These are phyloP conservation scores for Pseudorhiza aurosa DNA, from an alignment of 30 jellyfish, hydroid and myxozoan genomes.

Conservation along the genomic window DNA sequence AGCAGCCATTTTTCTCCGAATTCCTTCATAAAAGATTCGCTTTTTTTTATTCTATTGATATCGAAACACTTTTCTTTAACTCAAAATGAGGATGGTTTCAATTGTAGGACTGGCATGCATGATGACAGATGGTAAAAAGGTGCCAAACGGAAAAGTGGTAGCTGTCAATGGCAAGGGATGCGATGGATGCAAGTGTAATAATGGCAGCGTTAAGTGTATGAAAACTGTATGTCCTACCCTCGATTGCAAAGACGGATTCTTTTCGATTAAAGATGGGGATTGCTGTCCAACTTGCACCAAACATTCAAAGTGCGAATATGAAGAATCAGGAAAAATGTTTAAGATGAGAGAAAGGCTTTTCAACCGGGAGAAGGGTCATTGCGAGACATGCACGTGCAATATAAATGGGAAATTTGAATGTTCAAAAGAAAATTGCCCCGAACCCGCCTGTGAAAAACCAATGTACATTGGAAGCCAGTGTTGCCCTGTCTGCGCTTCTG, in stretches of 20 bases:
- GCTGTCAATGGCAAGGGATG: slow-evolving; percentile 53
- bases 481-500: slow-evolving; percentile 76
- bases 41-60: too few relatives aligned
- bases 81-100: too few relatives aligned
- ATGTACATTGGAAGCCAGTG: slow-evolving; percentile 39
- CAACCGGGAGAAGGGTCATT: slow-evolving; percentile 7
- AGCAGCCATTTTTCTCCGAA: too few relatives aligned
- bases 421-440: slow-evolving; percentile 31
- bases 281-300: slow-evolving; percentile 75
- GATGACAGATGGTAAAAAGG: slow-evolving; percentile 5
- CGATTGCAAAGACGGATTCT: slow-evolving; percentile 38
- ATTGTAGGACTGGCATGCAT: slow-evolving; percentile 41
- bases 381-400: slow-evolving; percentile 61
- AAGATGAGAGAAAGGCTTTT: slow-evolving; percentile 10
- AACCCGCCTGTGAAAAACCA: slow-evolving; percentile 34
- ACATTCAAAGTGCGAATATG: not conserved
- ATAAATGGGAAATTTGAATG: slow-evolving; percentile 49
- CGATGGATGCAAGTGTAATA: slow-evolving; percentile 48
- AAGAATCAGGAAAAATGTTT: slow-evolving; percentile 8
- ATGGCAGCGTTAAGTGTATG: slow-evolving; percentile 63
- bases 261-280: slow-evolving; percentile 62
- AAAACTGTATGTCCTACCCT: slow-evolving; percentile 27
- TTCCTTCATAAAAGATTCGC: too few relatives aligned
- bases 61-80: too few relatives aligned
- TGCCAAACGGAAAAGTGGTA: slow-evolving; percentile 32